phyloP scores from a whole-genome alignment of 2,888 invertebrate genomes.

The Oegoconia quadripuncta region DNA sequence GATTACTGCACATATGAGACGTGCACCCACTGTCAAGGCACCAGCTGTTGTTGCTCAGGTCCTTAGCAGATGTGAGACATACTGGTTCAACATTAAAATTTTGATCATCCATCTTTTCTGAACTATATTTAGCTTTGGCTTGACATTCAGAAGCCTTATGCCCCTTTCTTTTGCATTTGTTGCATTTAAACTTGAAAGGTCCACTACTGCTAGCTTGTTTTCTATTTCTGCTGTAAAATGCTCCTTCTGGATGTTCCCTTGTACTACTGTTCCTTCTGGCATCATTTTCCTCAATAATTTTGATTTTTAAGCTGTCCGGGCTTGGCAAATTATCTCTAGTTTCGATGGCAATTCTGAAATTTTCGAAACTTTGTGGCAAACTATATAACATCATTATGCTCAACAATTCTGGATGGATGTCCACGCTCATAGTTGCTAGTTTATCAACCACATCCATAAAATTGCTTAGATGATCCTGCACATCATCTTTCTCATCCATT shows the following conservation, averaged over 20 bases:
- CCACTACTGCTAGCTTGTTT: too few species aligned
- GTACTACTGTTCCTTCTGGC: too few species aligned
- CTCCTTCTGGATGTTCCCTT: too few species aligned
- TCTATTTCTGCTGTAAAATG: too few species aligned
- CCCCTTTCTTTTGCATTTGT: slow-evolving; percentile 7
- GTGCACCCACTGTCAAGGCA: slow-evolving; percentile 15
- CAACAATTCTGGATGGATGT: slow-evolving; percentile 32
- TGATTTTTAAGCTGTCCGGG: too few species aligned
- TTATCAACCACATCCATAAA: slow-evolving; percentile 44
- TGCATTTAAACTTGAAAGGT: too few species aligned
- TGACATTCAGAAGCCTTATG: slow-evolving; percentile 2
- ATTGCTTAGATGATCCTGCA: slow-evolving; percentile 34
- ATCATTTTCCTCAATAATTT: too few species aligned
- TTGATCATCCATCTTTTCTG: too few species aligned
- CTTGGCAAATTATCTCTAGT: too few species aligned
- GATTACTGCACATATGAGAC: slow-evolving; percentile 9
- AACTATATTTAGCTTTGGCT: slow-evolving; percentile 1
- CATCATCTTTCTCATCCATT: slow-evolving; percentile 35
- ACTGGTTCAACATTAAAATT: neutral
- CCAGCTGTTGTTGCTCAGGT: slow-evolving; percentile 2
- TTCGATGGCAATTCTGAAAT: too few species aligned
- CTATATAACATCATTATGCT: slow-evolving; percentile 36
- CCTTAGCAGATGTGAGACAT: neutral
- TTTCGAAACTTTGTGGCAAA: too few species aligned
- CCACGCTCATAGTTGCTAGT: slow-evolving; percentile 33